phyloP scores from a whole-genome alignment of 2,888 invertebrate species.

The Cheilosia soror region DNA sequence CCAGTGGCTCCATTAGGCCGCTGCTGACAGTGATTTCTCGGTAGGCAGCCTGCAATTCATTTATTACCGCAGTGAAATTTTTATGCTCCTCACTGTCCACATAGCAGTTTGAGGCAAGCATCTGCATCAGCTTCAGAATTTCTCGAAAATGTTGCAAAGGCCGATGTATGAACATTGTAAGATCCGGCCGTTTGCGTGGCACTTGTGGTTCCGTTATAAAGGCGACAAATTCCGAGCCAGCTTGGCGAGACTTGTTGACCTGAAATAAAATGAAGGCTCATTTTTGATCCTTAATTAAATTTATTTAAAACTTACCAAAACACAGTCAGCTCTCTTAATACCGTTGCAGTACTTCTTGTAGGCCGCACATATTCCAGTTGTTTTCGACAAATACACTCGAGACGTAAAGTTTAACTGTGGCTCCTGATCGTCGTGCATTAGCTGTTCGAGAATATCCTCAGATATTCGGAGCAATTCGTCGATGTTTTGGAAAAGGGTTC shows the following conservation, averaged over 20 bases:
- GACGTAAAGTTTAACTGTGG: conserved; percentile 87
- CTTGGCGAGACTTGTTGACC: conserved; percentile 89
- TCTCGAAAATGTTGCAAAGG: conserved; percentile 92
- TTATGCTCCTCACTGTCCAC: conserved; percentile 83
- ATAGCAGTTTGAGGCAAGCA: conserved; percentile 84
- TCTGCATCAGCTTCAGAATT: conserved; percentile 86
- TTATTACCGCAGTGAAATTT: conserved; percentile 83
- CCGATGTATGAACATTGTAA: conserved; percentile 93
- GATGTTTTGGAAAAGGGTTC: conserved; percentile 92
- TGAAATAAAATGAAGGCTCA: conserved; percentile 76
- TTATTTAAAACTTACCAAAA: conserved; percentile 86
- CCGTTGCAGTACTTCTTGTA: conserved; percentile 94
- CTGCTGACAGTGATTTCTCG: conserved; percentile 93
- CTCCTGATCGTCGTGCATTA: conserved; percentile 90
- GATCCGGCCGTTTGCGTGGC: conserved; percentile 92
- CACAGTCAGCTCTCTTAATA: conserved; percentile 93
- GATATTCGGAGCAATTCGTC: conserved; percentile 91
- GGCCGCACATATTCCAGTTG: conserved; percentile 89
- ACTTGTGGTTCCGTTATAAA: conserved; percentile 92
- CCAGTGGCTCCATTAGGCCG: conserved; percentile 93
- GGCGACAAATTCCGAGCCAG: conserved; percentile 91
- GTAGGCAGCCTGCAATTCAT: conserved; percentile 87
- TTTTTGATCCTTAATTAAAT: neutral
- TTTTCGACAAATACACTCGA: conserved; percentile 89
- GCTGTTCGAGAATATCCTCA: conserved; percentile 91